These are phyloP conservation scores for Aspiorhynchus laticeps DNA, from an alignment of 2,113 vertebrate species.

Conservation along the genomic window DNA sequence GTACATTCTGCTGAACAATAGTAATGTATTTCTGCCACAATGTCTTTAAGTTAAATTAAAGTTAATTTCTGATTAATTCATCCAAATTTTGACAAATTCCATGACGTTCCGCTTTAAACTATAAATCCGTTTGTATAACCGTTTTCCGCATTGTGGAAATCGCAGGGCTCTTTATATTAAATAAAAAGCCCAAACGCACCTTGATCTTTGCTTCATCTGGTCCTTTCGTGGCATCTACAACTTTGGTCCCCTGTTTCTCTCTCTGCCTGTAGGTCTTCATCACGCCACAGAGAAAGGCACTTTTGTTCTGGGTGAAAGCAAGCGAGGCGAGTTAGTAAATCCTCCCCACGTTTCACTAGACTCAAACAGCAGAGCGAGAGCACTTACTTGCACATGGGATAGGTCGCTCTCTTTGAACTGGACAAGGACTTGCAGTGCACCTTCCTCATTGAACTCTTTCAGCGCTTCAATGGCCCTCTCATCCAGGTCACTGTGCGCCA, in stretches of 20 bases:
- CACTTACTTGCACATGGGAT: constrained; percentile 94
- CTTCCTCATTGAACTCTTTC: constrained; percentile 98
- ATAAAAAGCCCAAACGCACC: constrained; percentile 65
- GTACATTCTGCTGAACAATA: no score
- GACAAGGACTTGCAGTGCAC: constrained; percentile 92
- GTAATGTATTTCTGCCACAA: no score
- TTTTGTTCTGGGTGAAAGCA: constrained; percentile 87
- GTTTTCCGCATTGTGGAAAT: no score
- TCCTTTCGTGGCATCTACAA: constrained; percentile 93
- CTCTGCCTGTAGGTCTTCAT: constrained; percentile 99
- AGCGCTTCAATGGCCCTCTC: constrained; percentile 96
- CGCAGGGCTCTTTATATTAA: no score
- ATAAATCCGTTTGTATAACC: no score
- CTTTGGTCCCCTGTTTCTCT: constrained; percentile 98
- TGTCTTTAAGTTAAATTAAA: no score
- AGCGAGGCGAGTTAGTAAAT: neutral
- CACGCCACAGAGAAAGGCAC: constrained; percentile 99
- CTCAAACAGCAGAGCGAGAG: neutral
- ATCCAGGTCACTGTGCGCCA: constrained; percentile 97
- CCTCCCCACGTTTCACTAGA: neutral
- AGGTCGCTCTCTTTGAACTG: constrained; percentile 99
- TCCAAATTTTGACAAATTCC: no score
- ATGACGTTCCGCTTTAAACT: no score
- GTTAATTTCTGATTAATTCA: no score
- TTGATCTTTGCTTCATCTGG: constrained; percentile 98